Evolutionary conservation across 2,113 vertebrate genomes (phyloP), one percentile per base, ranked within the genome.

Genomic region (Protomyctophum bolini): DNA sequence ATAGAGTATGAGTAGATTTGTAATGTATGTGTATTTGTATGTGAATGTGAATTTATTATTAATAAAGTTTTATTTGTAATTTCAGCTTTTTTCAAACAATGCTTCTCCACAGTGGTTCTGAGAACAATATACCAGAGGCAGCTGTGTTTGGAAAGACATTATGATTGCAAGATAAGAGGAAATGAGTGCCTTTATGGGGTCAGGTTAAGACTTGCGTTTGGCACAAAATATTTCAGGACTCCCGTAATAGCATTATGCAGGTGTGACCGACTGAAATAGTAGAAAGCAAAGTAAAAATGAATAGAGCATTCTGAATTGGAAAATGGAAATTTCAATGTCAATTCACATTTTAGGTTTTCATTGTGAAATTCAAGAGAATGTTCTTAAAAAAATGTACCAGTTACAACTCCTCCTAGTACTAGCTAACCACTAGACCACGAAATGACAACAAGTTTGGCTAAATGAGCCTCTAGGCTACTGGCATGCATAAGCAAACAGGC

Each of bases 151-250:
- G 58, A 75, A 7, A 78, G 73, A 72, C 76, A 72, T 74, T 59
- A 50, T 74, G 70, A 83, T 81, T 65, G 63, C 66, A 15, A 72
- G 86, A 88, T 86, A 84, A 74, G 77, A 70, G 51, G 68, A 68
- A 9, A 21, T 4, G 65, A 33, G 75, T 33, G 4, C 58, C 71
- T 77, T 77, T 14, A 63, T 6, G 58, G 49, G 67, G 63, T 85
- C 88, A 88, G 76, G 91, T 91, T 76, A 64, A 61, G 87, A 89
- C 91, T 86, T 89, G 90, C 61, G 75, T 4, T 0, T 2, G 64
- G 66, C 78, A 72, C 68, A 1, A 89, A 82, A 68, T 83, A 86
- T 86, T 76, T 7, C 77, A 66, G 66, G 76, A 52, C 74, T 67
- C 75, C 66, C 73, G 47, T 72, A 81, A 82, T 80, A 9, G 77